Conservation (phyloP, 2,888 invertebrate genomes). For the Polylopha cassiicola region DNA sequence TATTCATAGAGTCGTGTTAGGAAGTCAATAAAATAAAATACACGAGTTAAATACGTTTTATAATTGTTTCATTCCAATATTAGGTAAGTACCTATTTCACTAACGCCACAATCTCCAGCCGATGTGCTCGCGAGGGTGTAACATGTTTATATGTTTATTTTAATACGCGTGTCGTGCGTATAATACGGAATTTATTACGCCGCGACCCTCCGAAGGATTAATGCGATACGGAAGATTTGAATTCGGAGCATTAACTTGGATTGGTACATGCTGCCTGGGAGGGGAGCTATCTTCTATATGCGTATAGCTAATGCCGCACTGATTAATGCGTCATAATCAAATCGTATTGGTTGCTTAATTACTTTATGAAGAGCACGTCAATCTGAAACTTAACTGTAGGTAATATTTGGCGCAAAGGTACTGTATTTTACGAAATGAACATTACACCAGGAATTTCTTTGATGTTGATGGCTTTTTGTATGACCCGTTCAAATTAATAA, state of each 20-base stretch:
- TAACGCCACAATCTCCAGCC: conserved; percentile 32
- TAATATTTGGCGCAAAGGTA: no score
- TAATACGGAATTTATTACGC: conserved; percentile 77
- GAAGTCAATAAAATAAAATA: no score
- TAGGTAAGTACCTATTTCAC: background rate
- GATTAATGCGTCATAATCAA: conserved; percentile 43
- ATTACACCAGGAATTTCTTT: no score
- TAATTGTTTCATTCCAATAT: no score
- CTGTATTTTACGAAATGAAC: no score
- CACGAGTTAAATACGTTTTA: no score
- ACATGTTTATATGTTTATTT: conserved; percentile 78
- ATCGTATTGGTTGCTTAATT: background rate
- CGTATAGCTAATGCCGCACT: conserved; percentile 30
- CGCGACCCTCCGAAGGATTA: conserved; percentile 70
- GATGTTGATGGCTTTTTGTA: no score
- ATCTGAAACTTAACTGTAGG: conserved; percentile 5
- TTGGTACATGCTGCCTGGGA: conserved; percentile 56
- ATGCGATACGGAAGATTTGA: conserved; percentile 77
- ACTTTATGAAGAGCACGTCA: background rate
- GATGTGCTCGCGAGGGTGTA: conserved; percentile 62
- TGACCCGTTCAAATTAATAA: no score
- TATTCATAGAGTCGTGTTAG: no score
- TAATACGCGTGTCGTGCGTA: conserved; percentile 78
- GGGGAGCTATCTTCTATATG: conserved; percentile 34
- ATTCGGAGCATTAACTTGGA: conserved; percentile 73